Evolutionary conservation across 2,797 vertebrate genomes (phyloP).

Genomic region (Oryzias sinensis): DNA sequence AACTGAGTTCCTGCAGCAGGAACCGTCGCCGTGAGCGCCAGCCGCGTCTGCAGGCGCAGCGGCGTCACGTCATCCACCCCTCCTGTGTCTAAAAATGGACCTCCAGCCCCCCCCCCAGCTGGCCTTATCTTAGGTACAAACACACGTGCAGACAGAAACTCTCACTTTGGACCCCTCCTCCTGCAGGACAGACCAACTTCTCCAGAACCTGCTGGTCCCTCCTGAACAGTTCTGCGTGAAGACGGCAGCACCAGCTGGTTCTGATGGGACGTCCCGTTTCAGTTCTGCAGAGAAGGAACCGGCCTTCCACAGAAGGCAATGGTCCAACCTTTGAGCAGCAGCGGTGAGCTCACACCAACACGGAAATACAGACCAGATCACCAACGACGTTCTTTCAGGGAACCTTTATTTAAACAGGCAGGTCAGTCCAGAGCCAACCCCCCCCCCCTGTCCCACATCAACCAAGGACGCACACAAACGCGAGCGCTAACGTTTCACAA

Average conservation of each 20-base stretch:
- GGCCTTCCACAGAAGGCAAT: too few relatives aligned
- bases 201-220: too few relatives aligned
- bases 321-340: too few relatives aligned
- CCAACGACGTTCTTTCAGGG: background rate
- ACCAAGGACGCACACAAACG: too few relatives aligned
- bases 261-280: too few relatives aligned
- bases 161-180: background rate
- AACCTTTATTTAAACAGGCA: constrained; percentile 7
- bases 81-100: constrained; percentile 57
- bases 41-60: constrained; percentile 28
- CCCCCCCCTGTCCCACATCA: background rate
- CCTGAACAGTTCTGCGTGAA: too few relatives aligned
- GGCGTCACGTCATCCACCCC: constrained; percentile 17
- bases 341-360: too few relatives aligned
- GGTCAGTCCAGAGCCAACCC: background rate
- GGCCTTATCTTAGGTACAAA: constrained; percentile 8
- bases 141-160: background rate
- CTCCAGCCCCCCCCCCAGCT: constrained; percentile 11
- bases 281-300: too few relatives aligned
- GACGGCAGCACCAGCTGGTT: too few relatives aligned
- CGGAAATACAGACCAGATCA: too few relatives aligned
- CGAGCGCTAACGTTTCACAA: too few relatives aligned
- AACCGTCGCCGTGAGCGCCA: constrained; percentile 4
- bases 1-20: background rate
- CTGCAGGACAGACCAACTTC: too few relatives aligned